Conservation (phyloP, 1,140 invertebrate species). For the Mylabris phalerata region DNA sequence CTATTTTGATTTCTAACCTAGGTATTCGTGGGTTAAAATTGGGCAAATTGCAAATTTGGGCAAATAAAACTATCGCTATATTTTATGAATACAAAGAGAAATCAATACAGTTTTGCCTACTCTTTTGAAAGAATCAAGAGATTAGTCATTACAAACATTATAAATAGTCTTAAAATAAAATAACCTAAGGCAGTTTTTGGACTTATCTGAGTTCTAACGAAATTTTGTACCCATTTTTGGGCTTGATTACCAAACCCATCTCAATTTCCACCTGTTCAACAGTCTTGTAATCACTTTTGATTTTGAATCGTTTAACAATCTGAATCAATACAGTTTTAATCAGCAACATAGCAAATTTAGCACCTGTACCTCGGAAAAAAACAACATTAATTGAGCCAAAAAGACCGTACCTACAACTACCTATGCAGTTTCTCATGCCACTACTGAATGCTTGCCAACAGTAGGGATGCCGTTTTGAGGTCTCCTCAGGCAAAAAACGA, state of each 20-base stretch:
- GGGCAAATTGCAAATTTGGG: no score
- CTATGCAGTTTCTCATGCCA: slow-evolving; percentile 4
- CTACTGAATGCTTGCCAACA: slow-evolving; percentile 4
- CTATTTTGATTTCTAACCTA: no score
- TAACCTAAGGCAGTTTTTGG: no score
- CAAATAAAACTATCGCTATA: no score
- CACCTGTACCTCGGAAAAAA: neutral
- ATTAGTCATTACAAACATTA: no score
- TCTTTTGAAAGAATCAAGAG: no score
- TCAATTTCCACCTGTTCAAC: slow-evolving; percentile 11
- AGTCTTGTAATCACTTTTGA: neutral
- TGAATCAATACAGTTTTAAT: slow-evolving; percentile 6
- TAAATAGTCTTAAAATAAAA: no score
- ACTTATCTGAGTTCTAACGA: no score
- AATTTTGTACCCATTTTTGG: slow-evolving; percentile 3
- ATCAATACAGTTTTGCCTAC: no score
- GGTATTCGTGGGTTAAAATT: no score
- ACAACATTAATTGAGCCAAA: neutral
- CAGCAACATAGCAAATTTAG: slow-evolving; percentile 8
- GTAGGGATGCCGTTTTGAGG: neutral
- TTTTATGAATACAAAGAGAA: no score
- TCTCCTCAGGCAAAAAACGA: slow-evolving; percentile 5
- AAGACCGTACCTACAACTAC: neutral
- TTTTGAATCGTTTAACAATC: slow-evolving; percentile 6
- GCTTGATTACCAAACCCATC: slow-evolving; percentile 4